Evolutionary conservation across 1,140 invertebrate genomes (phyloP), one percentile per base, ranked within the genome.

Genomic region (Drosophila persimilis): DNA sequence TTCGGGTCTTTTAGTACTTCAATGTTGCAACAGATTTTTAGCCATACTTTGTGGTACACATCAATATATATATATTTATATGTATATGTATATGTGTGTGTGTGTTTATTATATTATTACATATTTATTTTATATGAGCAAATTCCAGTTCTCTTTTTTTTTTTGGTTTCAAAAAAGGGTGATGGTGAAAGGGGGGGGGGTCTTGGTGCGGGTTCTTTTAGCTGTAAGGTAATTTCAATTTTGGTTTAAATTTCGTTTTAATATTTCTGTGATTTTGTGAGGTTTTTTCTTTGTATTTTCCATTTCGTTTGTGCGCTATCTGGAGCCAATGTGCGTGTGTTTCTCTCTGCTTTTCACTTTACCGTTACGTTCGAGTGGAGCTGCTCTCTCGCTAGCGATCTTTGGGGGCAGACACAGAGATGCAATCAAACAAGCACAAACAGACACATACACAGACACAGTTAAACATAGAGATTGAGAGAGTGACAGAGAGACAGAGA

Each of bases 11-110:
- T 84, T 65, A 58, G 74, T 89, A 69, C 84, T 89, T 89, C 85
- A 89, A 89, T 89, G 85, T 89, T 89, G 79, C 85, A 89, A 89
- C 84, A 84, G 88, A 88, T 89, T 73, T 83, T 76, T 58, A 61
- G 63, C 50, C 74, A 69, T 71, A 70, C 31, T 51, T 77, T 24
- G 13, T 24, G 13, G 44, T 64, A 44, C 62, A 59, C n/a, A 41
- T 62, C 43, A 22, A 20, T 55, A 48, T 72, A 48, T 48, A 56
- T 51, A 31, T 41, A 31, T 39, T 54, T 3, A 60, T 8, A 43
- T 51, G 44, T 13, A 73, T 65, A 50, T 44, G 71, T 65, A 50
- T 44, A 67, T 57, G 66, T 57, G 60, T 52, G 29, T 55, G 45
- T 43, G 39, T 60, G 26, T 72, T 71, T 44, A 13, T 58, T 58